Percentiles rank a stretch among this genome's conserved stretches.
phyloP scores from a whole-genome alignment of 1,140 invertebrate species.

The Chlorops oryzae region DNA sequence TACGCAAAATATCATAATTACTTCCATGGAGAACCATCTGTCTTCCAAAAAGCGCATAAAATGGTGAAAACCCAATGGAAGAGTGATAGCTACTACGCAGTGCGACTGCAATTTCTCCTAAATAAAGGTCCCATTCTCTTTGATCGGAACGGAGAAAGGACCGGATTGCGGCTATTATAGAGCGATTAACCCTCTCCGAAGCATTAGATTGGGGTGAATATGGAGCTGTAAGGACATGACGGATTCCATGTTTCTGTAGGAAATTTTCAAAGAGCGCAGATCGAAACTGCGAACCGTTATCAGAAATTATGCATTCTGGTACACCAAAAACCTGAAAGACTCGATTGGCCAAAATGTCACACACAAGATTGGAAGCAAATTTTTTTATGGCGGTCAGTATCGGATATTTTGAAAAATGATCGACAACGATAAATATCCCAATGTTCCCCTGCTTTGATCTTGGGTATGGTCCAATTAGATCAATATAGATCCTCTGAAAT shows the following conservation, averaged over 20 bases:
- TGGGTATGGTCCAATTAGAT: conserved; percentile 11
- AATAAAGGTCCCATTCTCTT: conserved; percentile 10
- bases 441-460: conserved; percentile 9
- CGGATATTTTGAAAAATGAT: conserved; percentile 11
- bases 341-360: neutral
- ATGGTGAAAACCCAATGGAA: neutral
- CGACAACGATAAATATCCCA: conserved; percentile 8
- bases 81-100: conserved; percentile 1
- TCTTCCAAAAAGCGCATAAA: neutral
- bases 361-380: neutral
- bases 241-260: neutral
- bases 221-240: neutral
- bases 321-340: conserved; percentile 10
- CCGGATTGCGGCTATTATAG: conserved; percentile 8
- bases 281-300: conserved; percentile 16
- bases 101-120: neutral
- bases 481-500: conserved; percentile 11
- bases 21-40: conserved; percentile 1
- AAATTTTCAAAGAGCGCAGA: conserved; percentile 3
- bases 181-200: conserved; percentile 5
- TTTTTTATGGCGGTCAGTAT: conserved; percentile 4
- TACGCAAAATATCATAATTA: neutral
- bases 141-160: neutral
- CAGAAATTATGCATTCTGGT: conserved; percentile 9
- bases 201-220: conserved; percentile 6